Percentiles rank a stretch among this genome's conserved stretches.
Conservation (phyloP, 2,797 vertebrate species). For the Tangara arthus region DNA sequence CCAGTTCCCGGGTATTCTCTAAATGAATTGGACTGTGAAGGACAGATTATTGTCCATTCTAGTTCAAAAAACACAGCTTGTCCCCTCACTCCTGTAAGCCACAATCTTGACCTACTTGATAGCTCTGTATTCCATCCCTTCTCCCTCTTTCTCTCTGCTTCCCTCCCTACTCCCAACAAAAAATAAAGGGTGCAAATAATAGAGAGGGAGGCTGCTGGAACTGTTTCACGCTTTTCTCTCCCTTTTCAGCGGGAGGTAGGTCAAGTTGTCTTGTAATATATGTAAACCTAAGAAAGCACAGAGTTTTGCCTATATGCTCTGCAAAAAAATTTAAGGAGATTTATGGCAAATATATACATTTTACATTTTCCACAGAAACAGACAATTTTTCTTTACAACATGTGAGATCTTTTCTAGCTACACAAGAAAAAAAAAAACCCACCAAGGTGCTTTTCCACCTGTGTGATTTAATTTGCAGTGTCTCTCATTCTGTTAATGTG, state of each 20-base stretch:
- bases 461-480: neutral
- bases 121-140: neutral
- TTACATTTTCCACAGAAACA: neutral
- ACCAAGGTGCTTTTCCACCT: neutral
- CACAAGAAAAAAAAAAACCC: fast-evolving
- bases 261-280: neutral
- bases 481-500: neutral
- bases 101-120: neutral
- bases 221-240: neutral
- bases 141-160: neutral
- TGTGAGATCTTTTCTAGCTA: neutral
- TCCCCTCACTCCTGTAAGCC: neutral
- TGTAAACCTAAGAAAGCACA: neutral
- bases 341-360: neutral
- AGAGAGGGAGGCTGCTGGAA: neutral
- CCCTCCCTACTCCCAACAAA: neutral
- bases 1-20: neutral
- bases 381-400: neutral
- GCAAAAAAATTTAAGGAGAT: neutral
- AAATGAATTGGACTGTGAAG: neutral
- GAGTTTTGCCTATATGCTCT: neutral
- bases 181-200: neutral
- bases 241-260: neutral
- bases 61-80: neutral
- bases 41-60: neutral